Evolutionary conservation across 2,888 invertebrate genomes (phyloP).

Genomic region (Standfussiana lucernea): DNA sequence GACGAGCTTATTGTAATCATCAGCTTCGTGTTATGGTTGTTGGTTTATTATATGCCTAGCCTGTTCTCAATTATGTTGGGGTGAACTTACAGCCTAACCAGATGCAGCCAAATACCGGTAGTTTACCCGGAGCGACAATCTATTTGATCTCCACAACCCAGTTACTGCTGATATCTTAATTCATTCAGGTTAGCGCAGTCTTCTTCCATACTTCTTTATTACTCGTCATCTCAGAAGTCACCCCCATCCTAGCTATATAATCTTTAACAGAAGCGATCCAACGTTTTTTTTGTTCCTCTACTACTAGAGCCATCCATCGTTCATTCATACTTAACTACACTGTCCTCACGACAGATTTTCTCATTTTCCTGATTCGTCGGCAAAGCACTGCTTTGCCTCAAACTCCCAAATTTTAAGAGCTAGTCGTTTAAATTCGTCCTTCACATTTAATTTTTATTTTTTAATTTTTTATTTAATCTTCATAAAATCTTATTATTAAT

Average conservation of each 20-base stretch:
- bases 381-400: not conserved
- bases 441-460: too few species aligned
- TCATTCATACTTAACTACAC: not conserved
- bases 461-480: too few species aligned
- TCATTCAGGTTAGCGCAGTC: too few species aligned
- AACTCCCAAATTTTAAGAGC: not conserved
- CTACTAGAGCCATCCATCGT: not conserved
- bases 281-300: not conserved
- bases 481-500: too few species aligned
- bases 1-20: not conserved
- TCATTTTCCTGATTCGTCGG: not conserved
- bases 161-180: not conserved
- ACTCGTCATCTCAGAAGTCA: too few species aligned
- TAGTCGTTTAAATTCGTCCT: not conserved
- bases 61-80: not conserved
- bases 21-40: not conserved
- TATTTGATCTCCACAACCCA: not conserved
- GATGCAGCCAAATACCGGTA: not conserved
- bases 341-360: not conserved
- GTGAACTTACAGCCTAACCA: not conserved
- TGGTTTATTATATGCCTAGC: not conserved
- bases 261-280: too few species aligned
- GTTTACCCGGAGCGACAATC: not conserved
- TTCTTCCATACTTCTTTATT: too few species aligned
- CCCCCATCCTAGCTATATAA: too few species aligned